Evolutionary conservation across 2,888 invertebrate genomes (phyloP), one percentile per base, ranked within the genome.

Genomic region (Sesia apiformis): DNA sequence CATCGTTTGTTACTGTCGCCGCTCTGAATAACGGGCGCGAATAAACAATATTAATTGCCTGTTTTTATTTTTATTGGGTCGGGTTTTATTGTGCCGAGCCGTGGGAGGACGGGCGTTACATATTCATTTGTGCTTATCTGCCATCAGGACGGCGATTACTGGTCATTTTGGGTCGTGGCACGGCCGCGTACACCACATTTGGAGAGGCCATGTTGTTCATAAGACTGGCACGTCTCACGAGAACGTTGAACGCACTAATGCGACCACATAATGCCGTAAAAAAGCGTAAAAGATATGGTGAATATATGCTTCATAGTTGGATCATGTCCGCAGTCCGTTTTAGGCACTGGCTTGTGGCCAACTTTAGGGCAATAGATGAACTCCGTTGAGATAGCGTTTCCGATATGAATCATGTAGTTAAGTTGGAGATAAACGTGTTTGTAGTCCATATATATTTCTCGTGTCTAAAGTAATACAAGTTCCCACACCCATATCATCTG

Each of bases 121-220:
- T 84, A 84, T 85, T 86, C 86, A 84, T 87, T 83, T 81, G 78
- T 66, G 78, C 80, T 87, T 88, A 87, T 87, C 87, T 83, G 66
- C 72, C 79, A 86, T 85, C 86, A 65, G 74, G 67, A 63, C 70
- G 70, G 72, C 72, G 73, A 81, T 84, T 82, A 79, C 81, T 76
- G 80, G 78, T 76, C 74, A 75, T 81, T 82, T 78, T 61, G 72
- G 74, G 70, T 68, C 68, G 66, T 41, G 52, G 53, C 55, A 55
- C 67, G 73, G 73, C 67, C 75, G 69, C 75, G 72, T 74, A 72
- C 64, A 69, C 77, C 78, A 74, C 82, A 76, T 79, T 81, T 70
- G 74, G 77, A 69, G 63, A 59, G 64, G 64, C 63, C 62, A 61
- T 61, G 63, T 68, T 64, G 40, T 40, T 40, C 39, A 40, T 52